Evolutionary conservation across 2,113 vertebrate species (phyloP).

Genomic region (Mormyrus lacerda): DNA sequence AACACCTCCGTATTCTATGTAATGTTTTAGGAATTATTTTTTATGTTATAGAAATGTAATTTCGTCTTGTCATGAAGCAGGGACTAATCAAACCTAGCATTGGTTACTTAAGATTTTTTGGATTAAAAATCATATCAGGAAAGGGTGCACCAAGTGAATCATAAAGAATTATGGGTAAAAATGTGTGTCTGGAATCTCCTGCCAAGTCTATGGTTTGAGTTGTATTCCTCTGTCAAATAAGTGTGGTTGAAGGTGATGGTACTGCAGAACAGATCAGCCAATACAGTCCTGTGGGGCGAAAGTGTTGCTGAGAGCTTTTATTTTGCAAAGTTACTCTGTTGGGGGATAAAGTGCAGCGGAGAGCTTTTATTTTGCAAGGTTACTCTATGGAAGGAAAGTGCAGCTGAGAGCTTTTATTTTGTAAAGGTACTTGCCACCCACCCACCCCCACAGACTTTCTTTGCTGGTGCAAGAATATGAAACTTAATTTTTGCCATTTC

Average conservation of each 20-base stretch:
- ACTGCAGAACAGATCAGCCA: not conserved
- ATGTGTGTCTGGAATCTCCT: conserved; percentile 38
- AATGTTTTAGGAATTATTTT: not conserved
- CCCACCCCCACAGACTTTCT: not conserved
- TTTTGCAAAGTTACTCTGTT: not conserved
- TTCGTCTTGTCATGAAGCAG: not conserved
- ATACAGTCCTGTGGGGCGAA: not conserved
- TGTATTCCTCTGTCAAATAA: not conserved
- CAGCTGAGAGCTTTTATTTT: not conserved
- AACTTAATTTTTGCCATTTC: not conserved
- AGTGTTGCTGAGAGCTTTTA: not conserved
- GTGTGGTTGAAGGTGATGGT: not conserved
- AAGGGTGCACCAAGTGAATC: not conserved
- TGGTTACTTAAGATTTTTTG: not conserved
- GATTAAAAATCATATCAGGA: not conserved
- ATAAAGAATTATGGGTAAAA: not conserved
- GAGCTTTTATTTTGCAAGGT: not conserved
- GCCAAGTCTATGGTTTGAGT: conserved; percentile 22
- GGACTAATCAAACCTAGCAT: not conserved
- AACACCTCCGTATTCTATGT: not conserved
- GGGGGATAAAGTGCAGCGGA: not conserved
- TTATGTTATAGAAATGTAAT: not conserved
- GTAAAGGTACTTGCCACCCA: not conserved
- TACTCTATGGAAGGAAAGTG: not conserved
- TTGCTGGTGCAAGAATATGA: not conserved